Evolutionary conservation across 2,797 vertebrate species (phyloP), one percentile per base, ranked within the genome.

Genomic region (Babyrousa celebensis): DNA sequence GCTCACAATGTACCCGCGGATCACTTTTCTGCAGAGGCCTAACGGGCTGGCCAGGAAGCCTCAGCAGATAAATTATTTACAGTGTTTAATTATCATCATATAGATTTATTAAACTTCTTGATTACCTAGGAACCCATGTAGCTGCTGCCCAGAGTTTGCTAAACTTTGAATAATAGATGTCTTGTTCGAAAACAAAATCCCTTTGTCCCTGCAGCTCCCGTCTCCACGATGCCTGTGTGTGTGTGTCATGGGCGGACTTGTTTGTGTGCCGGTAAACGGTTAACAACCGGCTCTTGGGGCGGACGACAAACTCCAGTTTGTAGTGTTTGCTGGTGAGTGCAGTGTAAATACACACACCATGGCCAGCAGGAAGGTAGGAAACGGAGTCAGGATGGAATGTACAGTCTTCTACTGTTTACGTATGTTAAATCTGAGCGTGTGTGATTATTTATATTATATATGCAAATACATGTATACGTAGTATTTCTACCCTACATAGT

Each of bases 11-110:
- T 98, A 98, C 97, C 96, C 96, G 63, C 88, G 95, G 97, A 83
- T 98, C 96, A 6, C 96, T 97, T 97, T 94, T 71, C 96, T 97
- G 94, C 96, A 95, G 85, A 98, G 96, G 89, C 97, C 96, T 88
- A 93, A 95, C 88, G 86, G 98, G 87, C 94, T 65, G 60, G 97
- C 96, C 96, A 97, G 98, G 97, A 97, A 98, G 98, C 98, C 98
- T 97, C 98, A 96, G 97, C 88, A 96, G 96, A 98, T 98, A 98
- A 97, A 98, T 99, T 98, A 98, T 98, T 98, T 98, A 98, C 97
- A 95, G 96, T 98, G 96, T 98, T 98, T 98, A 99, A 98, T 99
- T 98, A 98, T 98, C 96, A 80, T 95, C 77, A 79, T 95, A 96
- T 97, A 97, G 97, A 95, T 98, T 98, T 98, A 98, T 98, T 98